A percentile compares a stretch with the other conserved stretches of the same genome.
Evolutionary conservation across 1,140 invertebrate genomes (phyloP).

Genomic region (Augochlora pura): DNA sequence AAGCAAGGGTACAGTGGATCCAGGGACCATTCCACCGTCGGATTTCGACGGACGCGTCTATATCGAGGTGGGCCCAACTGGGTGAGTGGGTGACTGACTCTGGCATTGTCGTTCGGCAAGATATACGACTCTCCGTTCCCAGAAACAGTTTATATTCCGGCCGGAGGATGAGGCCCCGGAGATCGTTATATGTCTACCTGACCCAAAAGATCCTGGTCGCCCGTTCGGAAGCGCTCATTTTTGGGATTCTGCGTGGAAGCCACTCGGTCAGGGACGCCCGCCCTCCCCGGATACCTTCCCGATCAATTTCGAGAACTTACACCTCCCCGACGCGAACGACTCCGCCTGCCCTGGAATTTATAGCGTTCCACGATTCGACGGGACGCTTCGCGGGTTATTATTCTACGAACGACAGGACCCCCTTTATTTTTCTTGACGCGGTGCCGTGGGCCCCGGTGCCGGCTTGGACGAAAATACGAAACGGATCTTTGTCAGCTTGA

Average conservation of each 20-base stretch:
- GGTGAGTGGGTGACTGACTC: slow-evolving; percentile 77
- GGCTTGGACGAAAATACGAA: too few relatives aligned
- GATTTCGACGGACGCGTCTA: slow-evolving; percentile 60
- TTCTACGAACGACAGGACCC: slow-evolving; percentile 13
- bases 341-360: slow-evolving; percentile 28
- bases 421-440: neutral
- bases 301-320: slow-evolving; percentile 58
- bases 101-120: slow-evolving; percentile 76
- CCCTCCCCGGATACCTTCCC: slow-evolving; percentile 17
- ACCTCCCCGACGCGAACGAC: slow-evolving; percentile 22
- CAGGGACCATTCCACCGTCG: slow-evolving; percentile 7
- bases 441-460: neutral
- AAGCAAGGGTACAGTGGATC: slow-evolving; percentile 7
- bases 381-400: slow-evolving; percentile 23
- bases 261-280: slow-evolving; percentile 68
- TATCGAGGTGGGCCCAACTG: slow-evolving; percentile 62
- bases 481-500: too few relatives aligned
- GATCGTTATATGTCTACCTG: slow-evolving; percentile 72
- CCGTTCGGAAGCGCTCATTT: slow-evolving; percentile 67
- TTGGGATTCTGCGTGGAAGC: slow-evolving; percentile 64
- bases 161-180: slow-evolving; percentile 58
- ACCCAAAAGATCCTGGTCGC: slow-evolving; percentile 50
- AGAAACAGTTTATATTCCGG: slow-evolving; percentile 79
- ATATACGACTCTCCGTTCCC: slow-evolving; percentile 78
- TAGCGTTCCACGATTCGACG: slow-evolving; percentile 2